phyloP scores from a whole-genome alignment of 2,797 vertebrate genomes.

The Oreonectes daqikongensis region DNA sequence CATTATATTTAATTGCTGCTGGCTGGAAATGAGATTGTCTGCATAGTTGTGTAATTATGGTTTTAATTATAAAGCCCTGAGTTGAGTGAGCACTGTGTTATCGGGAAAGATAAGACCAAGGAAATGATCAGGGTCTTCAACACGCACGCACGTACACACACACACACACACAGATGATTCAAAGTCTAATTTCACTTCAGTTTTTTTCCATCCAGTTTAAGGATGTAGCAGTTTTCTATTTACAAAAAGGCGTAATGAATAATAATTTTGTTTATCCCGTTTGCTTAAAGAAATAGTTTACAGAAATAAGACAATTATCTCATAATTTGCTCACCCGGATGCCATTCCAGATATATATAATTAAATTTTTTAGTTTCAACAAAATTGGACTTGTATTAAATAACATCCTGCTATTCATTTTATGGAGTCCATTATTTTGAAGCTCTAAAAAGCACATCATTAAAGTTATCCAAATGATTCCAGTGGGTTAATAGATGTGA shows the following conservation, averaged over 20 bases:
- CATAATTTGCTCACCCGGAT: too few relatives aligned
- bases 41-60: slow-evolving; percentile 57
- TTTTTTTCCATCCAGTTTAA: background rate
- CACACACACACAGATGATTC: background rate
- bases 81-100: slow-evolving; percentile 50
- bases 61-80: slow-evolving; percentile 58
- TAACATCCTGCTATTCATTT: too few relatives aligned
- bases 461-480: too few relatives aligned
- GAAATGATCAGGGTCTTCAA: slow-evolving; percentile 21
- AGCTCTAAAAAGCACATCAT: too few relatives aligned
- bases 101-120: slow-evolving; percentile 33
- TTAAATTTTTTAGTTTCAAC: too few relatives aligned
- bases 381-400: too few relatives aligned
- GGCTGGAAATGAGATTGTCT: slow-evolving; percentile 53
- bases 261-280: background rate
- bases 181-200: background rate
- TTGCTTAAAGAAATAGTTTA: background rate
- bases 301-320: too few relatives aligned
- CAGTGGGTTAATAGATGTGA: too few relatives aligned
- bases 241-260: background rate
- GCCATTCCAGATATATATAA: too few relatives aligned
- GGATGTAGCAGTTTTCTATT: background rate
- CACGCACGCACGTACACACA: background rate
- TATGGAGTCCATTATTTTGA: too few relatives aligned
- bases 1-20: slow-evolving; percentile 56